Evolutionary conservation across 2,113 vertebrate species (phyloP).

Genomic region (Apaloderma vittatum): DNA sequence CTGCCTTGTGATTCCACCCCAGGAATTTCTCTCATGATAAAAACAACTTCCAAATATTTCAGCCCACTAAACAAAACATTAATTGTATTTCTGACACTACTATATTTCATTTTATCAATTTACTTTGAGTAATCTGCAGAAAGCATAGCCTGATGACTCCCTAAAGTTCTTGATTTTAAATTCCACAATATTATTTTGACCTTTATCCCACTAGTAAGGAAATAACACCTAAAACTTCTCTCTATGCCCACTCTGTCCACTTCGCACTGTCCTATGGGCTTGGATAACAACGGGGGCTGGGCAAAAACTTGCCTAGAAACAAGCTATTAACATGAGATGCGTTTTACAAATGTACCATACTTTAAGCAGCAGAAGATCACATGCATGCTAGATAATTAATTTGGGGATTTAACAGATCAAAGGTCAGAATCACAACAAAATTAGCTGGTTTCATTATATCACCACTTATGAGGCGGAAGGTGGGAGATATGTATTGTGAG

Average conservation of each 20-base stretch:
- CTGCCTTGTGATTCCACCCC: neutral
- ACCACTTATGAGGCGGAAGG: constrained; percentile 25
- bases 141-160: neutral
- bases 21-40: neutral
- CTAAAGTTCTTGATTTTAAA: neutral
- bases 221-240: neutral
- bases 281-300: no score
- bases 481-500: constrained; percentile 31
- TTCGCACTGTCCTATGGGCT: neutral
- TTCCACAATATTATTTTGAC: neutral
- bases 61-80: neutral
- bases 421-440: constrained; percentile 65
- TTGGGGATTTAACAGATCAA: constrained; percentile 34
- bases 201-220: neutral
- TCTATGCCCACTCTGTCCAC: neutral
- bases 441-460: constrained; percentile 16
- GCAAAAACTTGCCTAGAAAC: neutral
- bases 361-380: neutral
- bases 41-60: neutral
- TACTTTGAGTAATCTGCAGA: neutral
- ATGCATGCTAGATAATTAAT: constrained; percentile 9
- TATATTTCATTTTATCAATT: neutral
- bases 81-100: neutral
- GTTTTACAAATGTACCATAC: neutral
- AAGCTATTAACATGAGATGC: neutral